A percentile compares a stretch with the other conserved stretches of the same genome.
Evolutionary conservation across 2,888 invertebrate species (phyloP).

Genomic region (Eretmocerus hayati): DNA sequence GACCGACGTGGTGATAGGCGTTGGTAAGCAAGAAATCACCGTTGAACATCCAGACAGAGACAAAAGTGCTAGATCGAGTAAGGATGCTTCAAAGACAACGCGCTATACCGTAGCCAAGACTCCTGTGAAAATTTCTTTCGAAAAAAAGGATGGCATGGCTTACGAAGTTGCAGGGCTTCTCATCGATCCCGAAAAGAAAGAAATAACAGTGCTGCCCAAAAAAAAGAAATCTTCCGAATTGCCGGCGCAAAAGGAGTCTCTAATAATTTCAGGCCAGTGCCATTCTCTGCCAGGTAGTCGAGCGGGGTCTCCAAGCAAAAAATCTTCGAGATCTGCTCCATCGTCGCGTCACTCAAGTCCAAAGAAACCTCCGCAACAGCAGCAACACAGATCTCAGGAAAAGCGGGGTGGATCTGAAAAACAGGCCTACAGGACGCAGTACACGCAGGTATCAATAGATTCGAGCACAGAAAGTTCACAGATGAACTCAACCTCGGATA

Average conservation of each 20-base stretch:
- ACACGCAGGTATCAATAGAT: conserved; percentile 25
- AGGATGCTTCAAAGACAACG: not conserved
- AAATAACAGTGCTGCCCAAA: conserved; percentile 33
- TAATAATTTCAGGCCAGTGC: conserved; percentile 1
- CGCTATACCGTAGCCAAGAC: not conserved
- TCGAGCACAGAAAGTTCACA: conserved; percentile 36
- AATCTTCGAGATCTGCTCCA: conserved; percentile 27
- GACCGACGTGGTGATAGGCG: conserved; percentile 33
- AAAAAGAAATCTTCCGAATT: conserved; percentile 19
- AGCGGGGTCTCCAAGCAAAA: conserved; percentile 28
- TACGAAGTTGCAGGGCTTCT: conserved; percentile 30
- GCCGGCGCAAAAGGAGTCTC: conserved; percentile 1
- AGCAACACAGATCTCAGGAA: not conserved
- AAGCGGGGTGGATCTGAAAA: not conserved
- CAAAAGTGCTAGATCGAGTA: not conserved
- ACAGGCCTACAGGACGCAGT: conserved; percentile 4
- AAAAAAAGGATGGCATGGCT: conserved; percentile 18
- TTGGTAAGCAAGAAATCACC: conserved; percentile 31
- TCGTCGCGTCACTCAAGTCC: conserved; percentile 27
- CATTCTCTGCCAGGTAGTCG: conserved; percentile 25
- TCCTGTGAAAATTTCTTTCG: conserved; percentile 19
- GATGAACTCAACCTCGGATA: conserved; percentile 25
- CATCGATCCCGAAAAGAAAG: conserved; percentile 32
- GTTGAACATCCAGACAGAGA: conserved; percentile 13
- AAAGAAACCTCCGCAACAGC: conserved; percentile 21